Percentiles rank a stretch among this genome's conserved stretches.
Conservation (phyloP, 2,113 vertebrate species). For the Urocolius indicus region DNA sequence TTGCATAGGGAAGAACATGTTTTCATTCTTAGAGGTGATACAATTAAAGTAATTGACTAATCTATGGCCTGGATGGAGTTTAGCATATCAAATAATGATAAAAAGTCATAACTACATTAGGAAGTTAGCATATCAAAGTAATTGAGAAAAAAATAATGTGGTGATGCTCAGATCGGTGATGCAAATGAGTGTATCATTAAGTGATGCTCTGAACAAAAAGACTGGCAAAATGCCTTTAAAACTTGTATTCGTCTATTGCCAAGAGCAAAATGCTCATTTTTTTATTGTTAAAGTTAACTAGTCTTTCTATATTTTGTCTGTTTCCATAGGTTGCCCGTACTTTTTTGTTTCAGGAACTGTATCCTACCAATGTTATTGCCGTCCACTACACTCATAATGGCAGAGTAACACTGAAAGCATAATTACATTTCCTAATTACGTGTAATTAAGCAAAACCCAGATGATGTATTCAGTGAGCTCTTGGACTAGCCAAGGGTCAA, state of each 20-base stretch:
- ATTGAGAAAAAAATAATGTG: constrained; percentile 27
- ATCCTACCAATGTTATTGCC: constrained; percentile 39
- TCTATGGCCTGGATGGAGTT: neutral
- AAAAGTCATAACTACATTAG: constrained; percentile 44
- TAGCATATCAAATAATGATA: constrained; percentile 16
- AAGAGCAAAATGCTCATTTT: constrained; percentile 34
- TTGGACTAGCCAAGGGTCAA: constrained; percentile 79
- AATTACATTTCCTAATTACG: constrained; percentile 84
- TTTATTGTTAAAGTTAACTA: constrained; percentile 26
- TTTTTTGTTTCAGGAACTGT: constrained; percentile 50
- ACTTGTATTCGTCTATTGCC: neutral
- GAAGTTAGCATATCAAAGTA: constrained; percentile 63
- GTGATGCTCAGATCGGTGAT: constrained; percentile 35
- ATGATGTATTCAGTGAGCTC: constrained; percentile 80
- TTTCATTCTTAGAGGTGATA: neutral
- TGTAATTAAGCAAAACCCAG: constrained; percentile 84
- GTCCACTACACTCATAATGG: constrained; percentile 75
- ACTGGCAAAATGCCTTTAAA: constrained; percentile 32
- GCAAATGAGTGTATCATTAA: constrained; percentile 55
- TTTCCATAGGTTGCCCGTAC: constrained; percentile 41
- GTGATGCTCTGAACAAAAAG: constrained; percentile 42
- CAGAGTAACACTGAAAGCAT: constrained; percentile 72
- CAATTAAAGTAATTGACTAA: constrained; percentile 34
- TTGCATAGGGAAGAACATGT: neutral
- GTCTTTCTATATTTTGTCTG: constrained; percentile 30